phyloP scores from a whole-genome alignment of 30 jellyfish, hydroid and myxozoan genomes.

The Aurelia sp. region DNA sequence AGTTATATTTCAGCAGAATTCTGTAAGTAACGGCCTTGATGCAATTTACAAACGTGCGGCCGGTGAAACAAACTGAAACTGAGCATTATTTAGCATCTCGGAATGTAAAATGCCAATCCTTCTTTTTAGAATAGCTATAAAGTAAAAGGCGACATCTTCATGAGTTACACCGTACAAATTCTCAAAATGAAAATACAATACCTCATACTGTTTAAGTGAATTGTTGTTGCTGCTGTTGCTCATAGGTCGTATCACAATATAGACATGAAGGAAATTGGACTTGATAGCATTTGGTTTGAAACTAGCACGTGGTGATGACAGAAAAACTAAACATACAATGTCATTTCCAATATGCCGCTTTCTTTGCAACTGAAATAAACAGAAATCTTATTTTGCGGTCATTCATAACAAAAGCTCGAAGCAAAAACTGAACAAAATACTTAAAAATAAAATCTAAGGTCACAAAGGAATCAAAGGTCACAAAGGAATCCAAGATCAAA shows the following conservation, averaged over 20 bases:
- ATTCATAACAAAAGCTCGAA: neutral
- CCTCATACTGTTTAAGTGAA: constrained; percentile 55
- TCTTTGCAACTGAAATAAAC: constrained; percentile 83
- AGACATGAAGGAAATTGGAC: constrained; percentile 75
- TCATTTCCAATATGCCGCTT: constrained; percentile 98
- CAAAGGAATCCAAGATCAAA: too few species aligned
- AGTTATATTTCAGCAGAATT: too few species aligned
- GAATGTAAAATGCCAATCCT: too few species aligned
- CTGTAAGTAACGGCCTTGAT: too few species aligned
- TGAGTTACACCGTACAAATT: too few species aligned
- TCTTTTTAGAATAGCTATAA: too few species aligned
- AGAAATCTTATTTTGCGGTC: neutral
- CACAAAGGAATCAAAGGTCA: too few species aligned
- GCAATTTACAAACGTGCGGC: too few species aligned
- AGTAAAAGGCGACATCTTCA: too few species aligned
- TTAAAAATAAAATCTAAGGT: too few species aligned
- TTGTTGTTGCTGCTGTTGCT: constrained; percentile 38
- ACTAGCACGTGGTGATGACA: constrained; percentile 77
- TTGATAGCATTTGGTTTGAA: constrained; percentile 86
- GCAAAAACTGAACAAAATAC: neutral
- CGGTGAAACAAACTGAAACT: too few species aligned
- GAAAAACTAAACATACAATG: constrained; percentile 92
- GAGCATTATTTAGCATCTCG: too few species aligned
- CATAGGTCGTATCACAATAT: constrained; percentile 79
- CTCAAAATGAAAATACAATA: neutral